Base-by-base conservation (phyloP, 2,888 invertebrate species). In the Cyclophora punctaria region DNA sequence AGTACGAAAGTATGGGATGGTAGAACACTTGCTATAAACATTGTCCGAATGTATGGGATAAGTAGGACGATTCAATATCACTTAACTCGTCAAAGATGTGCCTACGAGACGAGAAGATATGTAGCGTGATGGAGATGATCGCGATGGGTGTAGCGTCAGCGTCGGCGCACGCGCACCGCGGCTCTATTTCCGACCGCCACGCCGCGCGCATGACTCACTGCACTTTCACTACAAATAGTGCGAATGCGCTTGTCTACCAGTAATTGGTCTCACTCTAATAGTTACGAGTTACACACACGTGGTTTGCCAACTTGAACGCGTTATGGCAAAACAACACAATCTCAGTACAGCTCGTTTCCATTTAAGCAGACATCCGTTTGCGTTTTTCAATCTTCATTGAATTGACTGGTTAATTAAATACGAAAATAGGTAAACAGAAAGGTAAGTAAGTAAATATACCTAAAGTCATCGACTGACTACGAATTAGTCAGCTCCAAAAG, bases 171-270 rank as follows among this genome's bases (percentile, higher is more conserved):
- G 55, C 71, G 70, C 69, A 67, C 56, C 72, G 70, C 69, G 67
- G 57, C 72, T 76, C 78, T 82, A 82, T 80, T 83, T 82, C 73
- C 66, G 73, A 72, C 68, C 20, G 20, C 20, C 20, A 56, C 48
- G 63, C 58, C 63, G 53, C 48, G 61, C 62, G 69, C 67, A 67
- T 82, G 80, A 83, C 77, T 83, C 83, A 82, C 63, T 80, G 77
- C 78, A 80, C 81, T 84, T 83, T 82, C 82, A 80, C 81, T 80
- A 70, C 77, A 78, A 77, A 80, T 75, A 74, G 69, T 70, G 63
- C 66, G 64, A 67, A 66, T 57, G 64, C 63, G 67, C 64, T 68
- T 66, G 76, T 76, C 76, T 76, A 66, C 67, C 62, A 70, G 71
- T 72, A 71, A 77, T 73, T 71, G 74, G 70, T 70, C 66, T 64